Conservation (phyloP, 2,888 invertebrate species). For the Caenorhabditis imperialis region DNA sequence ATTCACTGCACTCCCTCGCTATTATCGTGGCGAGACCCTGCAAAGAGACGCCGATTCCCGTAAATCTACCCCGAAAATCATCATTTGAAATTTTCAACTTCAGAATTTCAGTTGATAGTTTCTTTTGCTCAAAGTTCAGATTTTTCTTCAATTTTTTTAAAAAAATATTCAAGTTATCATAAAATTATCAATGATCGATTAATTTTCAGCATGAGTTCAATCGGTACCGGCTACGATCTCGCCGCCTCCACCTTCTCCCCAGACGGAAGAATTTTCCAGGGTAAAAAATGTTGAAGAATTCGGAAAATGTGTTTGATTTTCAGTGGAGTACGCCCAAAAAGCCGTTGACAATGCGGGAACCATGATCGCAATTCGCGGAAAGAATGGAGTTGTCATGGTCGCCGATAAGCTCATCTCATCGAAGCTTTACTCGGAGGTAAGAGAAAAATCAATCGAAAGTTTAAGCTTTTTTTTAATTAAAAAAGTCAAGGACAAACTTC, state of each 20-base stretch:
- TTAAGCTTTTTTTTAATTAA: too few species aligned
- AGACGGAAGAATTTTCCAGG: slow-evolving; percentile 98
- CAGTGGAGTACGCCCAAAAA: slow-evolving; percentile 95
- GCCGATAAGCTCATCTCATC: slow-evolving; percentile 88
- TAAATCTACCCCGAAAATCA: slow-evolving; percentile 48
- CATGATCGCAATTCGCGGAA: slow-evolving; percentile 92
- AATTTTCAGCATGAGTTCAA: slow-evolving; percentile 86
- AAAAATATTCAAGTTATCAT: not conserved
- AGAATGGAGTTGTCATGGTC: slow-evolving; percentile 96
- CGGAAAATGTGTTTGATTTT: slow-evolving; percentile 31
- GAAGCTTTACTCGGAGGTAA: slow-evolving; percentile 79
- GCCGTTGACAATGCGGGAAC: slow-evolving; percentile 97
- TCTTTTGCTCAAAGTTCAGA: not conserved
- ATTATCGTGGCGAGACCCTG: slow-evolving; percentile 30
- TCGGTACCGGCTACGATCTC: slow-evolving; percentile 97
- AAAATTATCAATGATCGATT: slow-evolving; percentile 1
- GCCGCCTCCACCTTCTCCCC: slow-evolving; percentile 99
- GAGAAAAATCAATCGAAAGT: too few species aligned
- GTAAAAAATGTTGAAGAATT: slow-evolving; percentile 31
- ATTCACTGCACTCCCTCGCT: slow-evolving; percentile 13
- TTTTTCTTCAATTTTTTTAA: slow-evolving; percentile 2
- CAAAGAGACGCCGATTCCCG: not conserved
- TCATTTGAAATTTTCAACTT: slow-evolving; percentile 38
- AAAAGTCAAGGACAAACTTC: too few species aligned
- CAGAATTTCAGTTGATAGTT: not conserved